Percentiles rank a stretch among this genome's conserved stretches.
phyloP scores from a whole-genome alignment of 2,888 invertebrate genomes.

The Oithona nana region DNA sequence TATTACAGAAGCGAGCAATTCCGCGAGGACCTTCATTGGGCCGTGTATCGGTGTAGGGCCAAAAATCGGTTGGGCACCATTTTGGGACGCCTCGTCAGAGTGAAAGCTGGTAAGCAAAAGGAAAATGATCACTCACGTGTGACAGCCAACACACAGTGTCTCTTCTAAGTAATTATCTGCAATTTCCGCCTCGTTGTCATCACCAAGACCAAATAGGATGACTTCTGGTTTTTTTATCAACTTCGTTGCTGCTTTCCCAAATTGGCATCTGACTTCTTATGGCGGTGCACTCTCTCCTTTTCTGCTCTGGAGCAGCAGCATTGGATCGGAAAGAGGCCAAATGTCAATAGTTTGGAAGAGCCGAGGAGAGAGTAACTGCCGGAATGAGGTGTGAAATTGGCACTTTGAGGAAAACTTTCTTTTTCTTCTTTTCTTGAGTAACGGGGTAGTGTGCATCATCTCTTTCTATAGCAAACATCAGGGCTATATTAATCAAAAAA shows the following conservation, averaged over 20 bases:
- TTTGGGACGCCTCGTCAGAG: neutral
- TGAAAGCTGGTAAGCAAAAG: neutral
- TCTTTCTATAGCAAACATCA: neutral
- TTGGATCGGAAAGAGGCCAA: neutral
- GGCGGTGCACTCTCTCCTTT: too few species aligned
- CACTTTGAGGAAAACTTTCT: neutral
- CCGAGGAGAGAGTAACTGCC: neutral
- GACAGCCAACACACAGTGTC: too few species aligned
- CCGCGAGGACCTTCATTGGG: slow-evolving; percentile 5
- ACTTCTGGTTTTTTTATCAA: neutral
- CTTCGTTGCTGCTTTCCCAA: neutral
- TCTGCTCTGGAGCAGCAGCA: too few species aligned
- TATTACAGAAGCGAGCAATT: neutral
- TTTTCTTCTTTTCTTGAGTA: neutral
- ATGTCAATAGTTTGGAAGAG: neutral
- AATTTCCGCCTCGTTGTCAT: too few species aligned
- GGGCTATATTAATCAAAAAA: neutral
- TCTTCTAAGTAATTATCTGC: too few species aligned
- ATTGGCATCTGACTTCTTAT: neutral
- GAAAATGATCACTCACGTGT: too few species aligned
- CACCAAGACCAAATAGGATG: too few species aligned
- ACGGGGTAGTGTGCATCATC: neutral
- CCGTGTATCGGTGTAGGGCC: slow-evolving; percentile 6
- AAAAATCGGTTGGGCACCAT: slow-evolving; percentile 5
- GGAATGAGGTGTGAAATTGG: neutral